Conservation (phyloP, 2,888 invertebrate species). For the Microchrysa polita region DNA sequence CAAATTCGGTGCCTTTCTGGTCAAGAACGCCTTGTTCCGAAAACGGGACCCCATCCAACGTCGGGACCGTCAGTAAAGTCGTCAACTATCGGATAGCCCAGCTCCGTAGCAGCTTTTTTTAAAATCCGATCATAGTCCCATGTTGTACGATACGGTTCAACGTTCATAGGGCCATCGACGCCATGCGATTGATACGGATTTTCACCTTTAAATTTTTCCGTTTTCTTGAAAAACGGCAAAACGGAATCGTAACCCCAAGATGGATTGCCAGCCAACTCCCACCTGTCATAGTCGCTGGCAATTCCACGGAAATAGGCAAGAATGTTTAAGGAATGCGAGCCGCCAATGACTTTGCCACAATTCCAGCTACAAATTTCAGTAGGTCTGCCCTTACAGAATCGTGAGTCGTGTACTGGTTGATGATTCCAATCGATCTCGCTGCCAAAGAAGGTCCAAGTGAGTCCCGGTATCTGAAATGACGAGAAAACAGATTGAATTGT, state of each 20-base stretch:
- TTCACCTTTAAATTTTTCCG: constrained; percentile 76
- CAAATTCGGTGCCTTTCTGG: constrained; percentile 64
- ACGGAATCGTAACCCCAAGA: constrained; percentile 80
- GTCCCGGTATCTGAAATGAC: too few relatives aligned
- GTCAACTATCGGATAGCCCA: constrained; percentile 68
- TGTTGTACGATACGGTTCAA: constrained; percentile 74
- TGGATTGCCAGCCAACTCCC: constrained; percentile 74
- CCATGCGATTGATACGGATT: constrained; percentile 67
- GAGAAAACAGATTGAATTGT: too few relatives aligned
- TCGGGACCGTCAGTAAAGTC: constrained; percentile 79
- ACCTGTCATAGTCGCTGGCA: constrained; percentile 78
- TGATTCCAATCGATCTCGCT: constrained; percentile 57
- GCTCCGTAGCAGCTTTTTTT: constrained; percentile 71
- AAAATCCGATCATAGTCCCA: constrained; percentile 69
- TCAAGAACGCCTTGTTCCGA: constrained; percentile 80
- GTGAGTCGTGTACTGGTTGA: constrained; percentile 55
- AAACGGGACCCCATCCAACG: constrained; percentile 76
- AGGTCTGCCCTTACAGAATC: constrained; percentile 55
- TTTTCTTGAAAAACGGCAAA: constrained; percentile 81
- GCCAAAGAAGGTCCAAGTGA: constrained; percentile 52
- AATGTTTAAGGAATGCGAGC: constrained; percentile 81
- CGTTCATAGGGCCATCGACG: constrained; percentile 72
- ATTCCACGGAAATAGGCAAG: constrained; percentile 87
- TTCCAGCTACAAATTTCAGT: constrained; percentile 71
- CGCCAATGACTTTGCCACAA: constrained; percentile 78